Evolutionary conservation across 2,113 vertebrate species (phyloP).

Genomic region (Trichomycterus rosablanca): DNA sequence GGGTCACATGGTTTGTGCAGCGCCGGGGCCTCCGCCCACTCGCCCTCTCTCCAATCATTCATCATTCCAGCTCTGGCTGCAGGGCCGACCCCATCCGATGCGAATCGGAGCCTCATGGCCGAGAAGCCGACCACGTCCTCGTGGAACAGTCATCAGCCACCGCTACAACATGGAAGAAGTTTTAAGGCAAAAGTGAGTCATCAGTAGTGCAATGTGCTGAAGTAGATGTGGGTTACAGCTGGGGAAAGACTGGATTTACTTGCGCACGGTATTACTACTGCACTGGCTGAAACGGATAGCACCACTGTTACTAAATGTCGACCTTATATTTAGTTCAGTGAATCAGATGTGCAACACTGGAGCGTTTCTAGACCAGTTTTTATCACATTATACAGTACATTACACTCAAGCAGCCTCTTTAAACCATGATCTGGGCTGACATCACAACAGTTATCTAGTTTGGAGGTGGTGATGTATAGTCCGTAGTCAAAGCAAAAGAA

Average conservation of each 20-base stretch:
- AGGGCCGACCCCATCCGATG: conserved; percentile 55
- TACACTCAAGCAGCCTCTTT: too few relatives aligned
- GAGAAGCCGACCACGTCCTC: conserved; percentile 1
- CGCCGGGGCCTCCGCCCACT: conserved; percentile 50
- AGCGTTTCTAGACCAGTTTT: too few relatives aligned
- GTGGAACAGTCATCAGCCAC: conserved; percentile 8
- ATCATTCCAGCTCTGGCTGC: conserved; percentile 54
- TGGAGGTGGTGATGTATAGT: background rate
- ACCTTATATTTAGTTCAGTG: too few relatives aligned
- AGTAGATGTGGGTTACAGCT: background rate
- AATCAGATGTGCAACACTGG: too few relatives aligned
- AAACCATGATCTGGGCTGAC: background rate
- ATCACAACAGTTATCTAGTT: conserved; percentile 15
- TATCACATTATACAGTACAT: too few relatives aligned
- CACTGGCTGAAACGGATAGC: too few relatives aligned
- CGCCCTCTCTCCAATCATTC: conserved; percentile 62
- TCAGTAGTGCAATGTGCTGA: conserved; percentile 3
- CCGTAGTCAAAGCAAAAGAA: background rate
- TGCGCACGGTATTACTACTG: too few relatives aligned
- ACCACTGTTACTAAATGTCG: too few relatives aligned
- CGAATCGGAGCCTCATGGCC: conserved; percentile 55
- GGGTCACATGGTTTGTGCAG: conserved; percentile 65
- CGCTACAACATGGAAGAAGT: conserved; percentile 11
- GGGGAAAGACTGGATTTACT: too few relatives aligned
- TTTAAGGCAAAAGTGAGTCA: conserved; percentile 21